Evolutionary conservation across 2,113 vertebrate genomes (phyloP).

Genomic region (Menura novaehollandiae): DNA sequence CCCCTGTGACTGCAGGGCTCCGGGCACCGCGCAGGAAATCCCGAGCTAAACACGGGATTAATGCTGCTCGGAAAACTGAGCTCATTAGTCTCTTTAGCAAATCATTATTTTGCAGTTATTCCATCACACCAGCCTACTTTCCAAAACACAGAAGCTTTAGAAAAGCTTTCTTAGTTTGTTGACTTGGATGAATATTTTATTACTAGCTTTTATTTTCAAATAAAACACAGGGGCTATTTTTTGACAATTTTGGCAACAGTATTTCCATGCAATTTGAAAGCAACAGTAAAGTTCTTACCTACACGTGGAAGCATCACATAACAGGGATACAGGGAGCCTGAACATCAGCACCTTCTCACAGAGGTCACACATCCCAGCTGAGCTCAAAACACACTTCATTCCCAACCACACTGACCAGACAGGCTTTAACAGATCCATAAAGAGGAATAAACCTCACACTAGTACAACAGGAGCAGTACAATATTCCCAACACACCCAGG

Average conservation of each 20-base stretch:
- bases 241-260: neutral
- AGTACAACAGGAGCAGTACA: neutral
- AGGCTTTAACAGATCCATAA: neutral
- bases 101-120: conserved; percentile 47
- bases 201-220: neutral
- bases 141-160: neutral
- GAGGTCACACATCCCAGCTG: neutral
- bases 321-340: fast-evolving
- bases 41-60: conserved; percentile 6
- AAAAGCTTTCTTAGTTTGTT: neutral
- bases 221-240: neutral
- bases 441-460: neutral
- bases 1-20: neutral
- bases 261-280: neutral
- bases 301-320: neutral
- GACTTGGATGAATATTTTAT: neutral
- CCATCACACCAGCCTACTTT: neutral
- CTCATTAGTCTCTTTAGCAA: conserved; percentile 51
- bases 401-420: neutral
- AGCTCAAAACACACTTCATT: neutral
- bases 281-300: neutral
- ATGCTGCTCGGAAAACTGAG: neutral
- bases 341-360: neutral
- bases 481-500: neutral
- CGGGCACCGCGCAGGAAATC: neutral